Percentiles rank a stretch among this genome's conserved stretches.
These are phyloP conservation scores for Drosophila subquinaria DNA, from an alignment of 2,888 invertebrate genomes.

Conservation along the genomic window DNA sequence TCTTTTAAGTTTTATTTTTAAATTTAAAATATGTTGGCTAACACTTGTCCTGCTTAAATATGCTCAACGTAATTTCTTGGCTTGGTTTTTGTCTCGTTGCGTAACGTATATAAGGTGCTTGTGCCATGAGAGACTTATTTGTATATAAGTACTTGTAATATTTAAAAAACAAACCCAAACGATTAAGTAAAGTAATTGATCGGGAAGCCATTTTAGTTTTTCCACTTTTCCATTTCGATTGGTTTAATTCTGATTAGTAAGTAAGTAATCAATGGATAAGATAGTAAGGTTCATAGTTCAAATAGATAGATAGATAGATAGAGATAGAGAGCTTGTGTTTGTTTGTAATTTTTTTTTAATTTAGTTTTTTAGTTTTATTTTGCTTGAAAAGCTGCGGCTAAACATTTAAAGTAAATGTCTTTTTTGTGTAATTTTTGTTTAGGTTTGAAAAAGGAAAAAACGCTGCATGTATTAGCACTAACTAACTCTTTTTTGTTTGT, in stretches of 20 bases:
- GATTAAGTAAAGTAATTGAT: constrained; percentile 62
- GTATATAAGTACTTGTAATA: constrained; percentile 39
- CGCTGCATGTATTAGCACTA: constrained; percentile 67
- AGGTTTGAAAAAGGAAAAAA: constrained; percentile 63
- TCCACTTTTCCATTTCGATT: constrained; percentile 38
- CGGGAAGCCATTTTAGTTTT: constrained; percentile 62
- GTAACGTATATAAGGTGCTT: constrained; percentile 46
- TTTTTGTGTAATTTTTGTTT: constrained; percentile 17
- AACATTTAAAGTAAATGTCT: constrained; percentile 79
- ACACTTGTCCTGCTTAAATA: constrained; percentile 31
- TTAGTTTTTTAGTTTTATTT: constrained; percentile 9
- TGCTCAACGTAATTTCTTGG: constrained; percentile 35
- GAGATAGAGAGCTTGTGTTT: constrained; percentile 45
- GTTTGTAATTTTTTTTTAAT: constrained; percentile 4
- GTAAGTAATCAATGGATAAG: constrained; percentile 62
- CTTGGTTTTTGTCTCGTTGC: constrained; percentile 17
- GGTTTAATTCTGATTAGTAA: constrained; percentile 56
- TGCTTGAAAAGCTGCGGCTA: constrained; percentile 71
- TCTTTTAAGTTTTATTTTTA: neutral
- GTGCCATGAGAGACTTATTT: constrained; percentile 49
- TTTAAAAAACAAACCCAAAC: constrained; percentile 47
- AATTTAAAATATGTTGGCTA: constrained; percentile 1
- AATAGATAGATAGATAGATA: constrained; percentile 50
- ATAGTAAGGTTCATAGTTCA: constrained; percentile 56
- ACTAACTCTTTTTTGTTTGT: constrained; percentile 64